phyloP scores from a whole-genome alignment of 2,113 vertebrate genomes.

The Eleginops maclovinus region DNA sequence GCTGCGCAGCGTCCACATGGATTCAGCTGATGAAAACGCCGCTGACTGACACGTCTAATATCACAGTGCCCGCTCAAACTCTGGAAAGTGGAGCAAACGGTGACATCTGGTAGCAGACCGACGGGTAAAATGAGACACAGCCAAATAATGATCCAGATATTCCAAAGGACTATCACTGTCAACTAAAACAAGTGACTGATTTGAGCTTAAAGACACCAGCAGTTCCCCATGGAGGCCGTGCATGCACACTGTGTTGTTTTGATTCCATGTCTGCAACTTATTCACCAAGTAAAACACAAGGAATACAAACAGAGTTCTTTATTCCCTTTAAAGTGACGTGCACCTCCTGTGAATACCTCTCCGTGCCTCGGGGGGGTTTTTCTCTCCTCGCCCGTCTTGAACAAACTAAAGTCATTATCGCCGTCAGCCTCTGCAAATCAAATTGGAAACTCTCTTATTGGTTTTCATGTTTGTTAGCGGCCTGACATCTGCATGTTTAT shows the following conservation, averaged over 20 bases:
- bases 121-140: background rate
- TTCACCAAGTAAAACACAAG: background rate
- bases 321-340: slow-evolving; percentile 31
- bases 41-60: slow-evolving; percentile 56
- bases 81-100: slow-evolving; percentile 41
- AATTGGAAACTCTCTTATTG: slow-evolving; percentile 27
- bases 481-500: slow-evolving; percentile 49
- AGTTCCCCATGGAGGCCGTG: background rate
- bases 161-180: background rate
- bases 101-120: slow-evolving; percentile 24
- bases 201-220: background rate
- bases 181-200: background rate
- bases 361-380: background rate
- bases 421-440: slow-evolving; percentile 27
- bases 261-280: background rate
- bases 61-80: slow-evolving; percentile 35
- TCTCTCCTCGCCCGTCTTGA: background rate
- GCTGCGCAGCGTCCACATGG: slow-evolving; percentile 29
- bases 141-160: slow-evolving; percentile 1
- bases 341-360: background rate
- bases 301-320: background rate
- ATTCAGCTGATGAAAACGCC: slow-evolving; percentile 55
- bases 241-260: background rate
- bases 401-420: slow-evolving; percentile 17
- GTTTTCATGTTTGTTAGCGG: slow-evolving; percentile 27